These are phyloP conservation scores for Sepioteuthis lessoniana DNA, from an alignment of 2,888 invertebrate genomes.

Conservation along the genomic window DNA sequence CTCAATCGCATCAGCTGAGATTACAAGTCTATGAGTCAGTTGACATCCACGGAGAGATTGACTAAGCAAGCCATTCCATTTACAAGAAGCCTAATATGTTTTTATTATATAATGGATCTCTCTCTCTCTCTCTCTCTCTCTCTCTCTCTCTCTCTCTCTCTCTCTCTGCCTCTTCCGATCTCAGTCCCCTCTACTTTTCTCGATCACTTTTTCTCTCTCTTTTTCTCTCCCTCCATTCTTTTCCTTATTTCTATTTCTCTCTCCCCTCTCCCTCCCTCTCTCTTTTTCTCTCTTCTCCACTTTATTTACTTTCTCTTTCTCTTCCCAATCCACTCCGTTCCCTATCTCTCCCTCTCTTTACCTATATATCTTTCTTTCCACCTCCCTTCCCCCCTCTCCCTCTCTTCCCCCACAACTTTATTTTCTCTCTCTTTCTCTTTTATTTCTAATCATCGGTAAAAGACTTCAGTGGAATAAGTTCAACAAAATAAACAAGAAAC, in stretches of 20 bases:
- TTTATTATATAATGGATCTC: background rate
- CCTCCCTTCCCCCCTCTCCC: no score
- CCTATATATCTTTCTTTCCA: background rate
- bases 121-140: no score
- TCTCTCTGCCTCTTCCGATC: no score
- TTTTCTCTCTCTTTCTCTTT: background rate
- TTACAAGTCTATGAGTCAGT: conserved; percentile 5
- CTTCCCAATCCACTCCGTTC: background rate
- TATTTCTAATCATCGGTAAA: background rate
- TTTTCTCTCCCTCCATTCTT: background rate
- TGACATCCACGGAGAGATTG: background rate
- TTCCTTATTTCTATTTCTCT: no score
- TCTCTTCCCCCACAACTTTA: no score
- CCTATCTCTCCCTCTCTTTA: background rate
- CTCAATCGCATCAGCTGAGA: background rate
- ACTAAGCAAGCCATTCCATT: background rate
- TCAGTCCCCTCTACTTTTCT: no score
- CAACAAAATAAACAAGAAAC: background rate
- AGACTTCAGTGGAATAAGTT: background rate
- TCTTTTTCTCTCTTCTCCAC: no score
- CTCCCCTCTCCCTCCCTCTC: no score
- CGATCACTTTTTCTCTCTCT: no score
- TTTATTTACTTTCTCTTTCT: no score
- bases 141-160: no score
- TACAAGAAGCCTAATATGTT: background rate